Conservation (phyloP, 1,140 invertebrate species). For the Pollicipes pollicipes region DNA sequence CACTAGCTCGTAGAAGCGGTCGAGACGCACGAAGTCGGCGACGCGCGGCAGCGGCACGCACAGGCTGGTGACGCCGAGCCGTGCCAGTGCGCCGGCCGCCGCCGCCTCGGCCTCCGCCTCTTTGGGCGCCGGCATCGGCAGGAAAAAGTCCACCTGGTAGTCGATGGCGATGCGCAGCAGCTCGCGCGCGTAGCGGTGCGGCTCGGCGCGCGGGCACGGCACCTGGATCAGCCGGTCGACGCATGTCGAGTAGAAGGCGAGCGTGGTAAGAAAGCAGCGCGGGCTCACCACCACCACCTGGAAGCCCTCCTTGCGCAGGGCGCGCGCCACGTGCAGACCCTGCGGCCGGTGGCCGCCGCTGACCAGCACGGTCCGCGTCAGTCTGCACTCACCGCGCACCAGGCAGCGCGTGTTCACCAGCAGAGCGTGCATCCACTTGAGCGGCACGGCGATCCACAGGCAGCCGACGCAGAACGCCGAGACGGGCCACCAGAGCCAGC, state of each 20-base stretch:
- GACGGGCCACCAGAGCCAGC: not conserved
- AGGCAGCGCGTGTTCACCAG: not conserved
- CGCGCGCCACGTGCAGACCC: slow-evolving; percentile 1
- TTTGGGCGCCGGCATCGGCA: not conserved
- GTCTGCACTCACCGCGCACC: not conserved
- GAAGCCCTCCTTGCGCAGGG: not conserved
- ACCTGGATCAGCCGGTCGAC: not conserved
- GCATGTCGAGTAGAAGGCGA: not conserved
- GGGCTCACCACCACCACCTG: not conserved
- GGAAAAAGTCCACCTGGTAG: slow-evolving; percentile 4
- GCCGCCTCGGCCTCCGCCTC: not conserved
- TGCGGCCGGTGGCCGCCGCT: slow-evolving; percentile 1
- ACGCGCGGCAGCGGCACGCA: not conserved
- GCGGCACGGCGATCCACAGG: not conserved
- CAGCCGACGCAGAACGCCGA: too few relatives aligned
- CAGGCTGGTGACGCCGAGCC: not conserved
- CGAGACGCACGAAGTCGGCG: not conserved
- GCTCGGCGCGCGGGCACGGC: not conserved
- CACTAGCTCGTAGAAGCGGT: slow-evolving; percentile 1
- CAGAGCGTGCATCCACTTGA: not conserved
- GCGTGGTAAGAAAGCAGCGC: not conserved
- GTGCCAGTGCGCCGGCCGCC: not conserved
- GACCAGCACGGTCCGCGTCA: not conserved
- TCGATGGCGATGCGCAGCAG: not conserved
- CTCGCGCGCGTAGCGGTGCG: not conserved